Evolutionary conservation across 2,888 invertebrate genomes (phyloP).

Genomic region (Catotricha subobsoleta): DNA sequence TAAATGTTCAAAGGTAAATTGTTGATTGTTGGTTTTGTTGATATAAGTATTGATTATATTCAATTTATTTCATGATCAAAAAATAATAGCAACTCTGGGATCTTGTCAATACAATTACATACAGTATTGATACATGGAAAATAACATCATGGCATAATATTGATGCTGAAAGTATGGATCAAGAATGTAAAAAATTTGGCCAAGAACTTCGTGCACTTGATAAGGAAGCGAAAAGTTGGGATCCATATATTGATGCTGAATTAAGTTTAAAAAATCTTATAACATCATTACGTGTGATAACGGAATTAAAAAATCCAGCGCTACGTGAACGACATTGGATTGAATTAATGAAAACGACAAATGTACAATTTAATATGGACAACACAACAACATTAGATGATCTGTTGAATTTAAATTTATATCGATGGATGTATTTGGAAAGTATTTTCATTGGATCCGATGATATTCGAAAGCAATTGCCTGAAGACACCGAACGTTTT

Average conservation of each 20-base stretch:
- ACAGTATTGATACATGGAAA: conserved; percentile 92
- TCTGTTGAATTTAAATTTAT: conserved; percentile 74
- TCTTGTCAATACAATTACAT: conserved; percentile 74
- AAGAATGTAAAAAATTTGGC: conserved; percentile 94
- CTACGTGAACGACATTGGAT: conserved; percentile 94
- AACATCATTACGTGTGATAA: conserved; percentile 84
- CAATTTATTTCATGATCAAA: too few relatives aligned
- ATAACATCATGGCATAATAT: conserved; percentile 93
- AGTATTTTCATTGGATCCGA: conserved; percentile 97
- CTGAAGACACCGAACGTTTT: conserved; percentile 83
- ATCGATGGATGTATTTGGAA: conserved; percentile 94
- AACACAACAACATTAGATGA: conserved; percentile 82
- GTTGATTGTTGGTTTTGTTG: background rate
- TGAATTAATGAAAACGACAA: conserved; percentile 88
- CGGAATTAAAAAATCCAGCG: conserved; percentile 89
- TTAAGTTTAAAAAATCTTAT: conserved; percentile 91
- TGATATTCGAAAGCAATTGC: conserved; percentile 85
- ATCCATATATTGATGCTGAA: conserved; percentile 73
- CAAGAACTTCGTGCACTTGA: conserved; percentile 83
- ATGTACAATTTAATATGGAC: conserved; percentile 90
- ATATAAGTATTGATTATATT: background rate
- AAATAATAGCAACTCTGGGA: conserved; percentile 96
- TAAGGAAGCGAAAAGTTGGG: conserved; percentile 92
- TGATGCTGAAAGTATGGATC: conserved; percentile 96
- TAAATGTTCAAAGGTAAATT: background rate